Evolutionary conservation across 2,797 vertebrate species (phyloP), one percentile per base, ranked within the genome.

Genomic region (Sarcoramphus papa): DNA sequence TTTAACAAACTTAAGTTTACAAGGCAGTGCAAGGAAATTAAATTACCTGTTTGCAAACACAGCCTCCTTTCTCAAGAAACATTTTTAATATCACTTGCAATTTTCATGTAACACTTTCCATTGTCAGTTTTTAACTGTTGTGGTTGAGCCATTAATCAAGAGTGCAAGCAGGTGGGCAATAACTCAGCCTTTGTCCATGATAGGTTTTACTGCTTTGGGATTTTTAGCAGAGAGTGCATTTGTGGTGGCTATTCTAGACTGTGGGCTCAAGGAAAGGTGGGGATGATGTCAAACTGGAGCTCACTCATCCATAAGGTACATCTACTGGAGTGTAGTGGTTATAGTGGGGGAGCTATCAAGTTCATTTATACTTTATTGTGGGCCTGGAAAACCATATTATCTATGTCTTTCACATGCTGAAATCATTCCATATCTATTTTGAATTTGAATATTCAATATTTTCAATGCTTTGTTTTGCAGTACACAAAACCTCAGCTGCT

Each of bases 11-110:
- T 85, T 69, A 76, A 45, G 75, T 96, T 94, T 96, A 78, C 64
- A 75, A 65, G 82, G 76, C 59, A 88, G 62, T 21, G 18, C 72
- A 82, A 90, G 57, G 81, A 95, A 97, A 95, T 97, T 69, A 82
- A 96, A 95, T 97, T 94, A 94, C 85, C 73, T 94, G 83, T 93
- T 94, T 92, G 92, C 65, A 95, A 90, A 95, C 60, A 83, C 31
- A 82, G 37, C 40, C 75, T 78, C 12, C 59, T 82, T 93, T 64
- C 51, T 74, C 85, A 74, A 48, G 63, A 92, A 90, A 85, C 51
- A 37, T 74, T 89, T 91, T 93, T 90, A 88, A 88, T 88, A 78
- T 94, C 72, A 47, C 64, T 86, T 76, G 70, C 37, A 60, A 78
- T 94, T 96, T 97, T 90, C 69, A 54, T 43, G 68, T 56, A 80